A percentile compares a stretch with the other conserved stretches of the same genome.
phyloP scores from a whole-genome alignment of 2,113 vertebrate species.

The Litocranius walleri region DNA sequence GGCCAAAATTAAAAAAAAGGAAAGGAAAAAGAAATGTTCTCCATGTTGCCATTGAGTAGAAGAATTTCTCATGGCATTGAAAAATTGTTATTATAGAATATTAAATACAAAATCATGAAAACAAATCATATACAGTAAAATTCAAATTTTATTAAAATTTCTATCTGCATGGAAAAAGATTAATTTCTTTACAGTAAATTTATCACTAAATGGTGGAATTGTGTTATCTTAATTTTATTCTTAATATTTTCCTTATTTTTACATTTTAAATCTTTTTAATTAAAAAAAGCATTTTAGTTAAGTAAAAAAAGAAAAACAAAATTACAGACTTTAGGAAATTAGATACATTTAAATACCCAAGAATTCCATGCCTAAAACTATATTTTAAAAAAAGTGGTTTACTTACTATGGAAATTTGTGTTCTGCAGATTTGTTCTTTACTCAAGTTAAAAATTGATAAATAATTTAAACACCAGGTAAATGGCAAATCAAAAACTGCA shows the following conservation, averaged over 20 bases:
- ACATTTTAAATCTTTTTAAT: background rate
- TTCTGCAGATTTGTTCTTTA: background rate
- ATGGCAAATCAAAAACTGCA: background rate
- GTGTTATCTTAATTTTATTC: background rate
- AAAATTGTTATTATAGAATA: background rate
- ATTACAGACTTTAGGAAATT: background rate
- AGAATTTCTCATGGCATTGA: background rate
- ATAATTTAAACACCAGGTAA: background rate
- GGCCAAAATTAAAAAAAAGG: background rate
- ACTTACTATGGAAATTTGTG: background rate
- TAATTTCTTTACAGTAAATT: background rate
- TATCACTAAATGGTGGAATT: background rate
- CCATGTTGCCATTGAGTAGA: background rate
- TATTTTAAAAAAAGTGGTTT: background rate
- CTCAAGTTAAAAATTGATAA: background rate
- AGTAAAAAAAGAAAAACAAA: background rate
- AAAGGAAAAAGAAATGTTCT: conserved; percentile 1
- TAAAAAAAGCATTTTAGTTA: background rate
- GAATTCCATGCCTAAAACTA: background rate
- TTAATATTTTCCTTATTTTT: background rate
- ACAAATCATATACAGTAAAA: background rate
- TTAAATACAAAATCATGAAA: background rate
- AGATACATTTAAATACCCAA: background rate
- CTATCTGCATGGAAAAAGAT: background rate
- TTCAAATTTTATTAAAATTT: conserved; percentile 20